Percentiles rank a stretch among this genome's conserved stretches.
Conservation (phyloP, 2,113 vertebrate species). For the Nibea albiflora region DNA sequence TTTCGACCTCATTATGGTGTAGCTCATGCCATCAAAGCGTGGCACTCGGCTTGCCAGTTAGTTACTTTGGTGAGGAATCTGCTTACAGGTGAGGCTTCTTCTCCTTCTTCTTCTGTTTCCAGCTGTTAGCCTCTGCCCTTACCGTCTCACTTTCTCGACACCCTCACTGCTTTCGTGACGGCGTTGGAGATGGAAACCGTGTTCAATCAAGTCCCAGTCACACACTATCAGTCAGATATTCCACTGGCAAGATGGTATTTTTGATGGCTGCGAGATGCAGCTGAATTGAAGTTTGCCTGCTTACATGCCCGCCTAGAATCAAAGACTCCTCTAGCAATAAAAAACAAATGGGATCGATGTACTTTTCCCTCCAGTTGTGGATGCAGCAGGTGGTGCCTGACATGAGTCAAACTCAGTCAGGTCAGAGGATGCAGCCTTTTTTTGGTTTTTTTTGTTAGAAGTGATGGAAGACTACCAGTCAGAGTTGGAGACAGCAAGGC, state of each 20-base stretch:
- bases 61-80: not conserved
- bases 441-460: not conserved
- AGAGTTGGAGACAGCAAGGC: not conserved
- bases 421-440: not conserved
- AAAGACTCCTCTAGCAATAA: not conserved
- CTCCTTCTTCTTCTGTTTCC: not conserved
- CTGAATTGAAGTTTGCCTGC: not conserved
- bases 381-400: not conserved
- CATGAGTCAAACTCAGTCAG: not conserved
- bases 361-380: not conserved
- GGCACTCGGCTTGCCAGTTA: no score
- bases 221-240: not conserved
- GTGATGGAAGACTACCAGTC: not conserved
- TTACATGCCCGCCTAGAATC: not conserved
- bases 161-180: not conserved
- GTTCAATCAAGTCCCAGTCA: not conserved
- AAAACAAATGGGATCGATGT: not conserved
- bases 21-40: not conserved
- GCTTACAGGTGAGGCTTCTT: not conserved
- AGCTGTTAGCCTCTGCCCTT: not conserved
- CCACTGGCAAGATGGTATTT: not conserved
- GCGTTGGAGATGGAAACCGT: not conserved
- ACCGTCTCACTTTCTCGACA: not conserved
- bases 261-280: not conserved
- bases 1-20: not conserved